Base-by-base conservation (phyloP, 2,888 invertebrate genomes). In the Lasioglossum oenotherae region DNA sequence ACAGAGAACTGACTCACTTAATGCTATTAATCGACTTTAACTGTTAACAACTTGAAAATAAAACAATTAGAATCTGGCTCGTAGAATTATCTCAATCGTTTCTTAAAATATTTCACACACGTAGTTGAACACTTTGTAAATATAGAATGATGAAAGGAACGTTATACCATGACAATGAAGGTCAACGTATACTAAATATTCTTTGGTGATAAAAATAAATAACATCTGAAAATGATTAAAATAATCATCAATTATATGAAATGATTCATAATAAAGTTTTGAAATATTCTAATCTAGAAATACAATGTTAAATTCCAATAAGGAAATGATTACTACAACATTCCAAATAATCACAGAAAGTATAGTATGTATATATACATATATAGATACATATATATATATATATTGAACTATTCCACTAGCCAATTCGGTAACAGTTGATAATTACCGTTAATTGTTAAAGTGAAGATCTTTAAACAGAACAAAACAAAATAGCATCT, bases 261-360 rank as follows among this genome's bases (percentile, higher is more conserved):
- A 75, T 60, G 60, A 31, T 81, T 85, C 71, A 53, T 85, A 74
- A 77, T 78, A 80, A 74, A 67, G n/a, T 49, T 38, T 57, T 67
- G n/a, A 74, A 72, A 41, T 74, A 75, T 12, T 49, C 38, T 80
- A 71, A 35, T 72, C 49, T 72, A 75, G 10, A 71, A 81, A 80
- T 31, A 57, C 46, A 23, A 77, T 71, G 27, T 69, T 82, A 84
- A 80, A 82, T 81, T 87, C 60, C 78, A 88, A 49, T 85, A 90
- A 82, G 81, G 87, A 85, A 86, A 84, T 69, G 84, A 89, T 87
- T 81, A 53, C 27, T 81, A 80, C 67, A 81, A 80, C 72, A 73
- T 87, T 74, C 84, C 81, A 41, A 84, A 81, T 44, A 85, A 90
- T 90, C 87, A 90, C 90, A 90, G 88, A 64, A 81, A 64, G 74